These are phyloP conservation scores for Luscinia luscinia DNA, from an alignment of 2,797 vertebrate genomes.

Conservation along the genomic window DNA sequence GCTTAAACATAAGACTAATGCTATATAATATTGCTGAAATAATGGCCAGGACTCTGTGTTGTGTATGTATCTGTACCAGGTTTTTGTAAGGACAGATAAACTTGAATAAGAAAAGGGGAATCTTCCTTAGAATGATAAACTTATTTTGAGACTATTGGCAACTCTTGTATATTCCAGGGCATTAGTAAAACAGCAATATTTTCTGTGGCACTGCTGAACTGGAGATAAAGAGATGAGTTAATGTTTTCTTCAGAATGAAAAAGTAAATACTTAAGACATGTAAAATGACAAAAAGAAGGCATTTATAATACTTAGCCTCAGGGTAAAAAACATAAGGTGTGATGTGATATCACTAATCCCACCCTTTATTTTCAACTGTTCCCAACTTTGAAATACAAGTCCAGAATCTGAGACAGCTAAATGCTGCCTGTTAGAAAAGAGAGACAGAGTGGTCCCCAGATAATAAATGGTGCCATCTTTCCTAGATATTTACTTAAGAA, in stretches of 20 bases:
- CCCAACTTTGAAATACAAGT: not conserved
- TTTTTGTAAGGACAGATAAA: not conserved
- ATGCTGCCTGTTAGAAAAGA: not conserved
- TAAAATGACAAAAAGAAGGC: not conserved
- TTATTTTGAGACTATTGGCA: not conserved
- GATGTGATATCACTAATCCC: not conserved
- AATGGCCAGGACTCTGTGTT: not conserved
- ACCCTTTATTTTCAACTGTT: not conserved
- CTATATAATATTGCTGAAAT: not conserved
- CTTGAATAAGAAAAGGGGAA: not conserved
- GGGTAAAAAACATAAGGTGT: not conserved
- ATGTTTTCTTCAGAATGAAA: not conserved
- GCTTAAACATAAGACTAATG: not conserved
- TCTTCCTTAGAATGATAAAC: not conserved
- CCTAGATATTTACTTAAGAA: not conserved
- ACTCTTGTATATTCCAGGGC: not conserved
- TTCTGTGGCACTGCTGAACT: not conserved
- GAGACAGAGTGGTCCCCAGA: not conserved
- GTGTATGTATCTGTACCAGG: not conserved
- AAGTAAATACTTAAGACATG: not conserved
- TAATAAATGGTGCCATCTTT: not conserved
- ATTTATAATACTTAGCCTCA: not conserved
- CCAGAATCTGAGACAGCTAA: not conserved
- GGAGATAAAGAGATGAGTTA: not conserved
- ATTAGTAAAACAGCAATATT: not conserved